These are phyloP conservation scores for Leptodactylus fuscus DNA, from an alignment of 2,113 vertebrate species.

Conservation along the genomic window DNA sequence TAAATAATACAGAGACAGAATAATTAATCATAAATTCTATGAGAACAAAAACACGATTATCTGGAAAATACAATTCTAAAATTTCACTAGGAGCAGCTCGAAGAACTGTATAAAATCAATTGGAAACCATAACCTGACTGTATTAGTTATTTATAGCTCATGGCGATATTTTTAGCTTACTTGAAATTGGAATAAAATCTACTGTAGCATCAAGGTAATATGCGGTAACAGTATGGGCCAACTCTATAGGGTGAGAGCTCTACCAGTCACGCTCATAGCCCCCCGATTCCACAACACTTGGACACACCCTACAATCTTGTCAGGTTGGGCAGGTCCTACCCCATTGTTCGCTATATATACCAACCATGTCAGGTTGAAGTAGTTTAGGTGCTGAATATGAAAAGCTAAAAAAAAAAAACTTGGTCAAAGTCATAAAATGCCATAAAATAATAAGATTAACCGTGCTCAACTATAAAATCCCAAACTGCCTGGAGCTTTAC, in stretches of 20 bases:
- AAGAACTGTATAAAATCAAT: conserved; percentile 6
- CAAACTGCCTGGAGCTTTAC: too few relatives aligned
- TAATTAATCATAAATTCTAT: conserved; percentile 3
- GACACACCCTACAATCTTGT: too few relatives aligned
- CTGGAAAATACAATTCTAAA: not conserved
- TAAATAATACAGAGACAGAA: not conserved
- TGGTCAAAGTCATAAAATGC: too few relatives aligned
- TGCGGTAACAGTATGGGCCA: not conserved
- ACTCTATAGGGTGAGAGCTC: not conserved
- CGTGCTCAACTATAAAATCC: too few relatives aligned
- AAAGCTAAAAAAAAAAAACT: too few relatives aligned
- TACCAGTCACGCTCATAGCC: not conserved
- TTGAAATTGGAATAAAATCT: not conserved
- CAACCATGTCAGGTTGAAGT: too few relatives aligned
- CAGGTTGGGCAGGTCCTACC: too few relatives aligned
- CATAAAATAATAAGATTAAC: too few relatives aligned
- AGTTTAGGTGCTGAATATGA: not conserved
- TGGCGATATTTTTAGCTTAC: too few relatives aligned
- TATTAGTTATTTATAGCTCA: not conserved
- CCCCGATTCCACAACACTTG: not conserved
- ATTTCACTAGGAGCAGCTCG: not conserved
- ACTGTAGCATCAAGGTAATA: not conserved
- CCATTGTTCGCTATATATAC: not conserved
- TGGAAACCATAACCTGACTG: not conserved
- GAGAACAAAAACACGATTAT: conserved; percentile 12